A percentile compares a stretch with the other conserved stretches of the same genome.
Conservation (phyloP, 1,140 invertebrate species). For the Leptinotarsa lineolata region DNA sequence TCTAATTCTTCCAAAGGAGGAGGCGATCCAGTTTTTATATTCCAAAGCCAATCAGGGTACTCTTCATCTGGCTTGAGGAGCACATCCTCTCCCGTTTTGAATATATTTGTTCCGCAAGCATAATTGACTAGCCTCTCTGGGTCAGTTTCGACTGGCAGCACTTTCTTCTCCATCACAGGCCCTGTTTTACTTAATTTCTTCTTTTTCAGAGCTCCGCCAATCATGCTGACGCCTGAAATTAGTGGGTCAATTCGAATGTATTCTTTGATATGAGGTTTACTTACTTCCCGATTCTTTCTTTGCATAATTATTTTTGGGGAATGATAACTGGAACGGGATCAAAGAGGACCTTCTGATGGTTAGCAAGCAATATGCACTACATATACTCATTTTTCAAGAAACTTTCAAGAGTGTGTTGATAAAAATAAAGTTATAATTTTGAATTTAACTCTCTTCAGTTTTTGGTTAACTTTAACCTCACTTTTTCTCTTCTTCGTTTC, state of each 20-base stretch:
- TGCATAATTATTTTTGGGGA: slow-evolving; percentile 41
- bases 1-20: slow-evolving; percentile 75
- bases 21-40: slow-evolving; percentile 65
- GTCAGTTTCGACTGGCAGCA: slow-evolving; percentile 86
- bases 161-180: slow-evolving; percentile 68
- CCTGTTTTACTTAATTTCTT: slow-evolving; percentile 65
- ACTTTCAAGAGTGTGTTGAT: no score
- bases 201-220: slow-evolving; percentile 54
- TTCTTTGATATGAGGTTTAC: slow-evolving; percentile 13
- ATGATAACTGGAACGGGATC: slow-evolving; percentile 36
- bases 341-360: slow-evolving; percentile 24
- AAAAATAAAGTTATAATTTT: neutral
- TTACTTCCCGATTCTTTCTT: slow-evolving; percentile 41
- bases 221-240: slow-evolving; percentile 48
- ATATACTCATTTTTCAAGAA: slow-evolving; percentile 12
- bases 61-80: slow-evolving; percentile 83
- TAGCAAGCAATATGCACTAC: slow-evolving; percentile 1
- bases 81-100: slow-evolving; percentile 78
- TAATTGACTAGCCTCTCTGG: slow-evolving; percentile 75
- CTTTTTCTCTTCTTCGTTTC: no score
- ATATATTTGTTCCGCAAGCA: slow-evolving; percentile 87
- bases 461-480: no score
- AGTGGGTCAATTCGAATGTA: slow-evolving; percentile 10
- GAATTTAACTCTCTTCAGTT: no score
- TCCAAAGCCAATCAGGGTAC: slow-evolving; percentile 95